Base-by-base conservation (phyloP, 2,113 vertebrate species). In the Bolborhynchus lineola region DNA sequence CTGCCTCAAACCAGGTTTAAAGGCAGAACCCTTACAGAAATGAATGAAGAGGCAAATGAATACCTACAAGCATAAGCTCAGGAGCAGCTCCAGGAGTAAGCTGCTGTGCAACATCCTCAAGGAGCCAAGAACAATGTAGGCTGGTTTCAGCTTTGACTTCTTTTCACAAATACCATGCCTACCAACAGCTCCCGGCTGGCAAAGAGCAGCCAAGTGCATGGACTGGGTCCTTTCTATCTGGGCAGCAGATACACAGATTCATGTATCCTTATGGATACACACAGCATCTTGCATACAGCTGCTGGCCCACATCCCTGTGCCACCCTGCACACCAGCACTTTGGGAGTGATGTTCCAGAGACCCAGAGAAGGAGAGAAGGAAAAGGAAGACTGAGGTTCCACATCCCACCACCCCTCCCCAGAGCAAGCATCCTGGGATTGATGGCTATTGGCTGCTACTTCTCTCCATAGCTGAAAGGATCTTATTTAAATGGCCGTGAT, bases 281-380 rank as follows among this genome's bases (percentile, higher is more conserved):
- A 1, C 41, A 47, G 29, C 33, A 65, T 16, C 35, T 59, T 20
- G 10, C 10, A 13, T 3, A 5, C 8, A 71, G 39, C 29, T 4
- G 0, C 44, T 71, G 76, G 42, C 42, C 59, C 4, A 0, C 21
- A 13, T 3, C n/a, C 47, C 68, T 52, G 28, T 16, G 64, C 33
- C 20, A 35, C 18, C 50, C 50, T 33, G 59, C 0, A 0, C 39
- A 35, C 0, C 0, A 52, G 24, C 71, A 60, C 28, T 49, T 35
- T 5, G 29, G 29, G 10, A 24, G 47, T 24, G 41, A 47, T 15
- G 35, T 42, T 47, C 25, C 24, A 68, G 37, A 44, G 42, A 57
- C 11, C 8, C 31, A 55, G 31, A 24, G 82, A 65, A 26, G 37
- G 35, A 65, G 31, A 37, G 19, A 53, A 37, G 52, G 24, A 37